A percentile compares a stretch with the other conserved stretches of the same genome.
phyloP scores from a whole-genome alignment of 2,113 vertebrate species.

The Varanus komodoensis region DNA sequence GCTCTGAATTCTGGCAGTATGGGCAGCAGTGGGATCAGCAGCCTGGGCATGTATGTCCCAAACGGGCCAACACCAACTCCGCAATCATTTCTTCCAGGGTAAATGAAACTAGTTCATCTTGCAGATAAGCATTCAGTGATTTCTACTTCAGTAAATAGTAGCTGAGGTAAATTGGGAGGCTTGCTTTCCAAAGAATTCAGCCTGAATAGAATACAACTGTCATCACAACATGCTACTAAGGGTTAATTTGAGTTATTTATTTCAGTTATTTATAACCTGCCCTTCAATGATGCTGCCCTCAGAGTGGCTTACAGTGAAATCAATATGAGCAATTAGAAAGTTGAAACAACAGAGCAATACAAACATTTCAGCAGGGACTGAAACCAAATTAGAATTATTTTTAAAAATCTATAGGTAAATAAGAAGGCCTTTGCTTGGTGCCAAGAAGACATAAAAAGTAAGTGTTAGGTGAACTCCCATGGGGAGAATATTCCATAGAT shows the following conservation, averaged over 20 bases:
- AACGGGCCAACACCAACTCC: conserved; percentile 89
- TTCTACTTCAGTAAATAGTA: background rate
- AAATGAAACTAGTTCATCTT: conserved; percentile 40
- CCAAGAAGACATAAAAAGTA: background rate
- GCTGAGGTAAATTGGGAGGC: background rate
- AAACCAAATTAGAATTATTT: background rate
- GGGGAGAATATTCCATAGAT: background rate
- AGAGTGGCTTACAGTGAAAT: background rate
- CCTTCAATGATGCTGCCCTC: background rate
- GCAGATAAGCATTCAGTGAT: background rate
- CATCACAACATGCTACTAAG: background rate
- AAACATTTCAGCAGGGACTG: background rate
- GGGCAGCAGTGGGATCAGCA: conserved; percentile 95
- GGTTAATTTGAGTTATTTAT: background rate
- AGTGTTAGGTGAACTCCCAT: background rate
- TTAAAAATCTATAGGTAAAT: background rate
- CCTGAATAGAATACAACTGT: background rate
- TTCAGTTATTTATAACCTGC: background rate
- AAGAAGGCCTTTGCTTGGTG: background rate
- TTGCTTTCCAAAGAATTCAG: background rate
- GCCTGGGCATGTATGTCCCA: conserved; percentile 85
- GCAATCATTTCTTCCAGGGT: conserved; percentile 89
- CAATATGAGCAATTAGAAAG: background rate
- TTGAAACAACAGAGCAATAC: background rate
- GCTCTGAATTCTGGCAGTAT: conserved; percentile 83